Evolutionary conservation across 2,888 invertebrate genomes (phyloP).

Genomic region (Blastobasis adustella): DNA sequence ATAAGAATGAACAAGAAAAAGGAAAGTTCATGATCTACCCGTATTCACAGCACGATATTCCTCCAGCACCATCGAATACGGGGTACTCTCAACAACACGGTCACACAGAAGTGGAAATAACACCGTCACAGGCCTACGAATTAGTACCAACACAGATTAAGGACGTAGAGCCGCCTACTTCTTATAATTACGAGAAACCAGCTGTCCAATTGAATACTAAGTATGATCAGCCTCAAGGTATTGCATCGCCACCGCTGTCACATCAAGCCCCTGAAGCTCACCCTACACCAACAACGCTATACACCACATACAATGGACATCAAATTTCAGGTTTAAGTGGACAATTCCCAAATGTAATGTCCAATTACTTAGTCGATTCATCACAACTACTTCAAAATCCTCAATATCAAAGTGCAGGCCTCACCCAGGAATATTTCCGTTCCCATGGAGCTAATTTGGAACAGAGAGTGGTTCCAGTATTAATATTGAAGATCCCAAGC

Average conservation of each 20-base stretch:
- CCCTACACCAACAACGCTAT: slow-evolving; percentile 45
- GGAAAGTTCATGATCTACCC: slow-evolving; percentile 80
- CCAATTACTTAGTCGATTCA: slow-evolving; percentile 62
- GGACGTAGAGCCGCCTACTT: slow-evolving; percentile 33
- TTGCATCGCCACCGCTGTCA: slow-evolving; percentile 32
- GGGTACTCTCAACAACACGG: slow-evolving; percentile 4
- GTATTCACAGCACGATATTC: slow-evolving; percentile 80
- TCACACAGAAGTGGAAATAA: slow-evolving; percentile 60
- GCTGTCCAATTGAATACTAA: slow-evolving; percentile 37
- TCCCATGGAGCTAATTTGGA: slow-evolving; percentile 45
- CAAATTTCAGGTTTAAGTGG: slow-evolving; percentile 58
- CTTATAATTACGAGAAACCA: slow-evolving; percentile 50
- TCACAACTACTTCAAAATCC: slow-evolving; percentile 58
- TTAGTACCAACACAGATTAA: slow-evolving; percentile 41
- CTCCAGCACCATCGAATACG: slow-evolving; percentile 30
- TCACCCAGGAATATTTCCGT: slow-evolving; percentile 64
- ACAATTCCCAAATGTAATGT: slow-evolving; percentile 63
- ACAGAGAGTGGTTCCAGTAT: slow-evolving; percentile 71
- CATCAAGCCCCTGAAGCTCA: slow-evolving; percentile 17
- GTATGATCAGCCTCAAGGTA: slow-evolving; percentile 34
- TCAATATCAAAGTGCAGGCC: slow-evolving; percentile 65
- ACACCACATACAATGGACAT: slow-evolving; percentile 65
- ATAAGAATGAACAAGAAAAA: slow-evolving; percentile 56
- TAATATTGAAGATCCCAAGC: slow-evolving; percentile 74
- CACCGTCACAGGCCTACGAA: slow-evolving; percentile 74